Percentiles rank a stretch among this genome's conserved stretches.
Evolutionary conservation across 1,140 invertebrate species (phyloP).

Genomic region (Campodea augens): DNA sequence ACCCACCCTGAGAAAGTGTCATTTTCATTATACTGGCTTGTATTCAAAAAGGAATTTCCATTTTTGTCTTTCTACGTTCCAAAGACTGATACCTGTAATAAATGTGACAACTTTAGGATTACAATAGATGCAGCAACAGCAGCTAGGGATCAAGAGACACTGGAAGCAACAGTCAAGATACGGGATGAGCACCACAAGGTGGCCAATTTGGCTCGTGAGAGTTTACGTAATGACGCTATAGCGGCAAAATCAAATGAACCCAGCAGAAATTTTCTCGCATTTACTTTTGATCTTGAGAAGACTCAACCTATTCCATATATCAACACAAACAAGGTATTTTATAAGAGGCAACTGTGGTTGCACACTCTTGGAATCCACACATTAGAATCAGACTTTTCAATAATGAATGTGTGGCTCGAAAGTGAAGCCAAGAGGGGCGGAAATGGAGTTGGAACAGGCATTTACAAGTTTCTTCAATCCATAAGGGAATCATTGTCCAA

Average conservation of each 20-base stretch:
- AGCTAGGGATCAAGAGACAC: neutral
- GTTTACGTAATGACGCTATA: neutral
- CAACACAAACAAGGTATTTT: neutral
- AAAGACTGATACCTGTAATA: neutral
- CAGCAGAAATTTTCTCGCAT: neutral
- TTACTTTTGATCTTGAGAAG: neutral
- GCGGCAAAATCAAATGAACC: neutral
- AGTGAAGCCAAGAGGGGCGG: neutral
- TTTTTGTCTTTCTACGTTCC: neutral
- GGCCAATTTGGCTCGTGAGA: neutral
- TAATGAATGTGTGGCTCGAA: neutral
- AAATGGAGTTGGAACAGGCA: too few relatives aligned
- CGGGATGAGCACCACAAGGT: neutral
- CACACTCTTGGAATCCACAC: neutral
- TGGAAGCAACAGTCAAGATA: neutral
- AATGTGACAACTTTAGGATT: neutral
- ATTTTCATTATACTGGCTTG: neutral
- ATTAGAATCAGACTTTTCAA: neutral
- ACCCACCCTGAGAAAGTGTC: neutral
- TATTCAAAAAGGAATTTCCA: neutral
- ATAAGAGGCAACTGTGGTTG: conserved; percentile 1
- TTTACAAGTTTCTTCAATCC: too few relatives aligned
- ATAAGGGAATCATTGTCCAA: too few relatives aligned
- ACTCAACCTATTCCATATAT: conserved; percentile 3
- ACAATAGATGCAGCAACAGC: neutral